Evolutionary conservation across 2,888 invertebrate species (phyloP), one percentile per base, ranked within the genome.

Genomic region (Xestia c-nigrum): DNA sequence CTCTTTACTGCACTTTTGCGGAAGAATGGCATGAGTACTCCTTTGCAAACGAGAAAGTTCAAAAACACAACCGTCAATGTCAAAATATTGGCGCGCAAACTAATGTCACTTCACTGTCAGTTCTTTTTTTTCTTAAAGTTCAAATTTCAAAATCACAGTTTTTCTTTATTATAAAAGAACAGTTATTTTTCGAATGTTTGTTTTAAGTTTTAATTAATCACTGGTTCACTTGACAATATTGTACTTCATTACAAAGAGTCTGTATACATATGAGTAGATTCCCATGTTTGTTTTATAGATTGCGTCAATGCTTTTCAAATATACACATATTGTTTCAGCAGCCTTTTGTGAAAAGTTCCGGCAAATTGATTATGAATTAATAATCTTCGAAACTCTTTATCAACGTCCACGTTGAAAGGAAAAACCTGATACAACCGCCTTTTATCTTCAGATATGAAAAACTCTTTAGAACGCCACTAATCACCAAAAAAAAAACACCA

Each of bases 1-100:
- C 93, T 93, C 94, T 92, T 94, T 89, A 83, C 85, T 72, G 89
- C 89, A 89, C 92, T 92, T 90, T 89, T 90, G 86, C 89, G 87
- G 87, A 94, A 93, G 95, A 93, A 95, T 95, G 95, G 94, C 96
- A 96, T 96, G 93, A 82, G 96, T 95, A 95, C 91, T 95, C 96
- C 94, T 96, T 96, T 95, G 55, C 24, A 55, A 63, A 63, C 73
- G 47, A 55, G 40, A 76, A 66, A 52, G 52, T 78, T 16, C 7
- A 55, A 77, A 82, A 68, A 59, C 55, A 68, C 66, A 59, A 85
- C 76, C 73, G 81, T 88, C 87, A 86, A 77, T 66, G 72, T 82
- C 74, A 80, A 85, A 78, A 74, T 24, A 71, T 63, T 76, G 74
- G 83, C 80, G 83, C 79, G 57, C 50, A 65, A 74, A 52, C 52